Conservation (phyloP, 2,113 vertebrate genomes). For the Gobio gobio region DNA sequence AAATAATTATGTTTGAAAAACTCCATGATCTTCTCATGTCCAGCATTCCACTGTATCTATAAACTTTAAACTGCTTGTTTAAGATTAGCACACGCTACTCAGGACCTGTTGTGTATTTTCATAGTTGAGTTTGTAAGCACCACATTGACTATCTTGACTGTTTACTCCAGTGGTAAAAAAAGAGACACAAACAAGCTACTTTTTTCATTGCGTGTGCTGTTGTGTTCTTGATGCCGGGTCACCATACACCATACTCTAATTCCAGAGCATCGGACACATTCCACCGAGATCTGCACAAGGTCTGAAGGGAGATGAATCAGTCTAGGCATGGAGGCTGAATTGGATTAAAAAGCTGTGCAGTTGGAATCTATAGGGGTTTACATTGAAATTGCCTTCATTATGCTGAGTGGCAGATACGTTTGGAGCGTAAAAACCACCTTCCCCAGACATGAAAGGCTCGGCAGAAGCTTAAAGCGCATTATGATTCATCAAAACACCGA, state of each 20-base stretch:
- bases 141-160: background rate
- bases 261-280: background rate
- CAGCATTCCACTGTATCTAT: background rate
- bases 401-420: constrained; percentile 8
- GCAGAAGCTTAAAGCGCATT: constrained; percentile 15
- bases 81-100: background rate
- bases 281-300: background rate
- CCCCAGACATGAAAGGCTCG: constrained; percentile 18
- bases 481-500: constrained; percentile 42
- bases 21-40: constrained; percentile 33
- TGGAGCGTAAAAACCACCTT: constrained; percentile 11
- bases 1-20: constrained; percentile 1
- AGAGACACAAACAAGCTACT: background rate
- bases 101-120: background rate
- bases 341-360: constrained; percentile 34
- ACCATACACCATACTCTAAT: background rate
- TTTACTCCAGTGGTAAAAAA: background rate
- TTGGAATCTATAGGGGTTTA: constrained; percentile 38
- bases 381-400: constrained; percentile 30
- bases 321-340: background rate
- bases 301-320: background rate
- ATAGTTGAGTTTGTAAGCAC: background rate
- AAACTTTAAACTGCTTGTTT: background rate
- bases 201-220: background rate
- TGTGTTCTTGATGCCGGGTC: background rate